These are phyloP conservation scores for Phymatocera aterrima DNA, from an alignment of 2,888 invertebrate genomes.

Conservation along the genomic window DNA sequence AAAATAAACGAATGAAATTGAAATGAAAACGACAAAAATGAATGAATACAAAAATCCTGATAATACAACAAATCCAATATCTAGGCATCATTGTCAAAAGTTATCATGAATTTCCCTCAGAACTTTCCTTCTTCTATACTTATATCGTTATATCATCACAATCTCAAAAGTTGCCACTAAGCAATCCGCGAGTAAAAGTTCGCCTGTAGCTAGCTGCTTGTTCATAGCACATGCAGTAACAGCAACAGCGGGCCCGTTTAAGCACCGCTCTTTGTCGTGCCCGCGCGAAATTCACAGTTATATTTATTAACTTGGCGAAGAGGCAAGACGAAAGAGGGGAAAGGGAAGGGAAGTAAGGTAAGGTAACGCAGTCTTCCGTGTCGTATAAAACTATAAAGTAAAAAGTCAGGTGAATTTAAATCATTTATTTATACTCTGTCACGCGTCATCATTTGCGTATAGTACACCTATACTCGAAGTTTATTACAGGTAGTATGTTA, in stretches of 20 bases:
- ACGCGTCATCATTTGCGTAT: not conserved
- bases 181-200: slow-evolving; percentile 20
- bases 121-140: not conserved
- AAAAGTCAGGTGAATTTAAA: slow-evolving; percentile 21
- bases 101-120: not conserved
- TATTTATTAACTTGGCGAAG: slow-evolving; percentile 38
- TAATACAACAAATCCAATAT: no score
- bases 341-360: not conserved
- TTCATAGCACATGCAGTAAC: no score
- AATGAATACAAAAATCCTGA: no score
- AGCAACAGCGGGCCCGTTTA: slow-evolving; percentile 30
- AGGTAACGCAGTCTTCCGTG: slow-evolving; percentile 25
- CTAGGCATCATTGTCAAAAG: no score
- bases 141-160: not conserved
- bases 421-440: slow-evolving; percentile 6
- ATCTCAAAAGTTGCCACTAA: slow-evolving; percentile 1
- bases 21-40: no score
- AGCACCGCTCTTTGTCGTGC: slow-evolving; percentile 25
- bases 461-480: not conserved
- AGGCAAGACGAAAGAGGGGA: not conserved
- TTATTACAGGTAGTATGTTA: not conserved
- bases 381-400: slow-evolving; percentile 27
- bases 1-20: no score
- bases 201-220: not conserved
- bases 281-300: slow-evolving; percentile 43